Evolutionary conservation across 2,113 vertebrate species (phyloP).

Genomic region (Pongo pygmaeus): DNA sequence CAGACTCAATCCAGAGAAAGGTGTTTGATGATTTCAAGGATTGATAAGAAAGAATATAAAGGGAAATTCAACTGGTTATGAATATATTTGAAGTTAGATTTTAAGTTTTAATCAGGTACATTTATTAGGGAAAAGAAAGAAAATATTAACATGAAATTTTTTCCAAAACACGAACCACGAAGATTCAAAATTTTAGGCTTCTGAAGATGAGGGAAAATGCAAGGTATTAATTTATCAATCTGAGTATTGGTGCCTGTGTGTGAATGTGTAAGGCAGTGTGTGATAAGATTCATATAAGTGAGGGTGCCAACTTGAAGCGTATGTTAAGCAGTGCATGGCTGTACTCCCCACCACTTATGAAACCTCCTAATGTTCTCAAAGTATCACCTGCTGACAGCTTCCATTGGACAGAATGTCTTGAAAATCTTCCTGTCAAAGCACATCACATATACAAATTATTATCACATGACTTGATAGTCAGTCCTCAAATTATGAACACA

Average conservation of each 20-base stretch:
- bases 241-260: not conserved
- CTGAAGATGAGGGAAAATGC: not conserved
- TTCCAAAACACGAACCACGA: not conserved
- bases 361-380: not conserved
- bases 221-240: not conserved
- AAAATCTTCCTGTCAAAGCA: not conserved
- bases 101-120: not conserved
- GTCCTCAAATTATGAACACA: not conserved
- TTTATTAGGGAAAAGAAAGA: not conserved
- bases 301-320: rapidly evolving
- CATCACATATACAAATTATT: not conserved
- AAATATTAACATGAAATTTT: not conserved
- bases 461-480: no score
- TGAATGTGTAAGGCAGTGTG: rapidly evolving
- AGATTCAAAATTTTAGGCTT: not conserved
- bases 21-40: not conserved
- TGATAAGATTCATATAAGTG: not conserved
- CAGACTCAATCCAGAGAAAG: not conserved
- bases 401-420: no score
- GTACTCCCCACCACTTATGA: not conserved
- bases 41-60: not conserved
- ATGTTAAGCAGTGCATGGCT: not conserved
- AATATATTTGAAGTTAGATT: not conserved
- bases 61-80: not conserved
- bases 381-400: no score